Conservation (phyloP, 2,797 vertebrate species). For the Gymnothorax reevesii region DNA sequence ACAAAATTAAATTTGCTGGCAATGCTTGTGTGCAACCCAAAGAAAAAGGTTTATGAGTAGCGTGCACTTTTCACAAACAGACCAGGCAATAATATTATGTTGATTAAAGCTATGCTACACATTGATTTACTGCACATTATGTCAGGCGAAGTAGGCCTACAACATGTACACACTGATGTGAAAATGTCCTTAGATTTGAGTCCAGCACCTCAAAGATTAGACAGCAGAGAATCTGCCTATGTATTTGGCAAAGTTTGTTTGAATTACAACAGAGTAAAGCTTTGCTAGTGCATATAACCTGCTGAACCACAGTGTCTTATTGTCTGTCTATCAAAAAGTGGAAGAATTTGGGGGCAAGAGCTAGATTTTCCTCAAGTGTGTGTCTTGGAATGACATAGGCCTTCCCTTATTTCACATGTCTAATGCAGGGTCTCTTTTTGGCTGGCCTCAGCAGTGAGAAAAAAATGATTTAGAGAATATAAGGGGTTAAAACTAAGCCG, state of each 20-base stretch:
- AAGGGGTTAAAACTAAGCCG: too few species aligned
- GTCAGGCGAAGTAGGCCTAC: too few species aligned
- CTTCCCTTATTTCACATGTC: neutral
- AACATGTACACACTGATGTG: too few species aligned
- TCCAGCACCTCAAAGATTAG: conserved; percentile 1
- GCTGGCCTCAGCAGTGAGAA: neutral
- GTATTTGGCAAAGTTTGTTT: neutral
- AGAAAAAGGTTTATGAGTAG: too few species aligned
- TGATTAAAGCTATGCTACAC: too few species aligned
- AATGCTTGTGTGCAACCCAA: too few species aligned
- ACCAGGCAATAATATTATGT: too few species aligned
- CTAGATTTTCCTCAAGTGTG: neutral
- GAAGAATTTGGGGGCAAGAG: neutral
- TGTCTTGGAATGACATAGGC: neutral
- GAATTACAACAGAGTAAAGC: neutral
- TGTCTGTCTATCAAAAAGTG: neutral
- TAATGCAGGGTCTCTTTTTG: neutral
- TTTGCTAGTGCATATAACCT: neutral
- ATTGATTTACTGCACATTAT: too few species aligned
- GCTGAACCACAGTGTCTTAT: neutral
- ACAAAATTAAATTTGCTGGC: too few species aligned
- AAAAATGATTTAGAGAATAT: neutral
- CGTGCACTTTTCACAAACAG: too few species aligned
- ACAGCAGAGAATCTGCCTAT: too few species aligned
- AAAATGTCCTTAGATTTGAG: neutral